A percentile compares a stretch with the other conserved stretches of the same genome.
These are phyloP conservation scores for Macrophya alboannulata DNA, from an alignment of 2,888 invertebrate species.

Conservation along the genomic window DNA sequence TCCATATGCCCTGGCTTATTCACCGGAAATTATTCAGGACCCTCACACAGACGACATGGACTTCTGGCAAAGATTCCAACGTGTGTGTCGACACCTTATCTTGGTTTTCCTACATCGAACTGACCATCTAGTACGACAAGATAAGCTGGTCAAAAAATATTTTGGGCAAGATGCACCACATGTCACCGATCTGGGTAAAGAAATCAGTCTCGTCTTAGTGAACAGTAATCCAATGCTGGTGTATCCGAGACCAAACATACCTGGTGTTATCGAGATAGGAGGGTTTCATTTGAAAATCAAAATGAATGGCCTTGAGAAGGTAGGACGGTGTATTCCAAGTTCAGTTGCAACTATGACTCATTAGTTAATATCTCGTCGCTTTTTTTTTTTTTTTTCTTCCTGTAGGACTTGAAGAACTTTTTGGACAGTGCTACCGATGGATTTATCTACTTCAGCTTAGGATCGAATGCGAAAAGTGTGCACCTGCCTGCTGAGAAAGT, in stretches of 20 bases:
- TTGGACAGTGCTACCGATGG: slow-evolving; percentile 75
- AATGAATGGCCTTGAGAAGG: slow-evolving; percentile 11
- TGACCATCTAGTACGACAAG: slow-evolving; percentile 21
- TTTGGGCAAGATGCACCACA: slow-evolving; percentile 29
- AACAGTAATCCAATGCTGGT: slow-evolving; percentile 1
- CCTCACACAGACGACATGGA: slow-evolving; percentile 27
- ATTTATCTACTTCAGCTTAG: slow-evolving; percentile 78
- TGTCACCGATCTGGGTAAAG: neutral
- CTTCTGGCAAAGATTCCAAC: slow-evolving; percentile 25
- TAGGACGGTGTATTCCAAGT: neutral
- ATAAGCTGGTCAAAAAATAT: slow-evolving; percentile 29
- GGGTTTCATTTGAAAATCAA: neutral
- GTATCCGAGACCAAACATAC: slow-evolving; percentile 45
- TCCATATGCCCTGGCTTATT: slow-evolving; percentile 1
- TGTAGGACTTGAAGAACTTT: slow-evolving; percentile 76
- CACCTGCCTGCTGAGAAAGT: slow-evolving; percentile 73
- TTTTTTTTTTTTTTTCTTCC: neutral
- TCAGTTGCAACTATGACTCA: neutral
- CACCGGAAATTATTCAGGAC: slow-evolving; percentile 10
- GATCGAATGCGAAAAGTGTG: slow-evolving; percentile 78
- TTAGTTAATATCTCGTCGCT: neutral
- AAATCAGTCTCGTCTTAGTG: slow-evolving; percentile 24
- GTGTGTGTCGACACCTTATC: neutral
- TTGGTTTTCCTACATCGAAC: neutral
- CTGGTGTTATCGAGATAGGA: slow-evolving; percentile 3